These are phyloP conservation scores for Ferdinandea cuprea DNA, from an alignment of 2,888 invertebrate species.

Conservation along the genomic window DNA sequence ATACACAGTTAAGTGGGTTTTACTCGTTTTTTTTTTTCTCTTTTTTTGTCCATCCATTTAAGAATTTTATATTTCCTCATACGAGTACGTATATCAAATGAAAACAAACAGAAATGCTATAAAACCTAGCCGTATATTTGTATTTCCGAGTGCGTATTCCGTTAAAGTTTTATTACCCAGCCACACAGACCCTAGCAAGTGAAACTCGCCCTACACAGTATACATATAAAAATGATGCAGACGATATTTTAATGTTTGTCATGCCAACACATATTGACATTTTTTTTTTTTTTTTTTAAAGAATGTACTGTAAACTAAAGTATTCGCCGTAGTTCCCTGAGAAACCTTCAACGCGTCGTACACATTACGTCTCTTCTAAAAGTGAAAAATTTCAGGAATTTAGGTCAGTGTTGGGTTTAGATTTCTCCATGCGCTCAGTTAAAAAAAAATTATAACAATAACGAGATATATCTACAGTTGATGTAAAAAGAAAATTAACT, in stretches of 20 bases:
- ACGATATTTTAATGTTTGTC: slow-evolving; percentile 30
- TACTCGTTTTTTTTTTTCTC: neutral
- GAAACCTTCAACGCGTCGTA: slow-evolving; percentile 24
- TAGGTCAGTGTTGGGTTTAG: slow-evolving; percentile 50
- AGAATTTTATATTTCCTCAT: slow-evolving; percentile 14
- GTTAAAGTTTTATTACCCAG: slow-evolving; percentile 36
- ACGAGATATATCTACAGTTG: slow-evolving; percentile 23
- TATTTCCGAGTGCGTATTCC: slow-evolving; percentile 8
- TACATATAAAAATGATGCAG: neutral
- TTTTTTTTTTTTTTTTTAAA: neutral
- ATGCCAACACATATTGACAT: slow-evolving; percentile 41
- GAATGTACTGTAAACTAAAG: neutral
- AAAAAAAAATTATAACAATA: neutral
- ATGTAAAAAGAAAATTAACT: slow-evolving; percentile 13
- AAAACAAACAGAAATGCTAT: slow-evolving; percentile 43
- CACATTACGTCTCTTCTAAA: slow-evolving; percentile 16
- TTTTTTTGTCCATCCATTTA: neutral
- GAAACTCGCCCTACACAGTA: slow-evolving; percentile 14
- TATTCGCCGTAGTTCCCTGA: too few relatives aligned
- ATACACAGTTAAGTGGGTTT: neutral
- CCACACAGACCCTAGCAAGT: neutral
- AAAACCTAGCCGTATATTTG: slow-evolving; percentile 20
- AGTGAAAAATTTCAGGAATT: slow-evolving; percentile 36
- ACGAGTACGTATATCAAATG: neutral
- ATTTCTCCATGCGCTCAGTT: slow-evolving; percentile 22